Evolutionary conservation across 1,140 invertebrate species (phyloP), one percentile per base, ranked within the genome.

Genomic region (Drosophila virilis): DNA sequence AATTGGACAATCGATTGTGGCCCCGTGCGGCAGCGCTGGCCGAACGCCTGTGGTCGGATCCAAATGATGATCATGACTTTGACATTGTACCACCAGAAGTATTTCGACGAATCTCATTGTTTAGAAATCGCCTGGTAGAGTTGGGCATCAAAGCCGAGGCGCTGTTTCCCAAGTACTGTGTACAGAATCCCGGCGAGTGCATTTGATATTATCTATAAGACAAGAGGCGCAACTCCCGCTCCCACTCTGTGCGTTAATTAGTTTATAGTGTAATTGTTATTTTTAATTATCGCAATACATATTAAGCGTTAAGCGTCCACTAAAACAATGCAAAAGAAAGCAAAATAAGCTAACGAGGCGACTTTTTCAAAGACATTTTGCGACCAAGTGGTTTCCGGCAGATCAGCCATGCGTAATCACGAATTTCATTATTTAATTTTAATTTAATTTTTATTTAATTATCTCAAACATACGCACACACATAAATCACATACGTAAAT

Each of bases 91-190:
- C 84, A 61, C 80, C 78, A 38, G 91, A 92, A 22, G 90, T 91
- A 13, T 92, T 92, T 58, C 88, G 84, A 52, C 72, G 92, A 12
- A 92, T 92, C 69, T 91, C 91, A 10, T 55, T 92, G 55, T 92
- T 92, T 72, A 91, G 92, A 45, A 92, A 95, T 79, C 91, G 95
- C 9, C 82, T 96, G 22, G 93, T 94, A 0, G 92, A 92, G 48
- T 91, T 95, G 70, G 95, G 95, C 15, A 80, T 96, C 8, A 93
- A 94, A 52, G 94, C 94, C 0, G 95, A 96, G 80, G 94, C 95
- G 1, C 93, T 96, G 83, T 95, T 95, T 93, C 95, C 95, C 1
- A 93, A 95, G 67, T 96, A 95, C 94, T 96, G 95, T 88, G 93
- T 93, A 48, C 94, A 96, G 82, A 96, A 96, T 92, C 94, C 90